These are phyloP conservation scores for Zonotrichia leucophrys DNA, from an alignment of 2,113 vertebrate genomes.

Conservation along the genomic window DNA sequence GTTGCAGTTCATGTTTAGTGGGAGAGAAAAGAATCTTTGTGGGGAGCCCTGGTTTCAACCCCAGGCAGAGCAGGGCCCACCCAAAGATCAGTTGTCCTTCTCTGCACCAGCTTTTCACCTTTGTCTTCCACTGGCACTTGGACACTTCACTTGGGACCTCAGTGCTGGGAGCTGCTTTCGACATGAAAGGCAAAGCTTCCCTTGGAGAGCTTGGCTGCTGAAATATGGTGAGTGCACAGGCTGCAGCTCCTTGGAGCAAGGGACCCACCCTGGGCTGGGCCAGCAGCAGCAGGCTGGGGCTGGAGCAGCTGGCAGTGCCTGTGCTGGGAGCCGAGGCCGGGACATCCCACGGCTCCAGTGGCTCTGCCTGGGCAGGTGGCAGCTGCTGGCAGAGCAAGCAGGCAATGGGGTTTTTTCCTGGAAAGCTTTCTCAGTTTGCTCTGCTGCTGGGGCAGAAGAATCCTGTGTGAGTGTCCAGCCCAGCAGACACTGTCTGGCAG, in stretches of 20 bases:
- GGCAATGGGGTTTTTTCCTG: background rate
- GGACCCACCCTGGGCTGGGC: background rate
- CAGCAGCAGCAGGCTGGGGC: background rate
- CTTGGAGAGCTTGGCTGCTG: background rate
- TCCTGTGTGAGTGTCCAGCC: background rate
- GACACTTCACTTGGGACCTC: background rate
- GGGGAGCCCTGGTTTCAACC: background rate
- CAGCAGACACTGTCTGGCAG: background rate
- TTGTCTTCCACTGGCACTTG: background rate
- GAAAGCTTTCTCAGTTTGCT: background rate
- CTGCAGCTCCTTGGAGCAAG: background rate
- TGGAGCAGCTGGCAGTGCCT: background rate
- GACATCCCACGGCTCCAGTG: accelerated
- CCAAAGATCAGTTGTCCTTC: background rate
- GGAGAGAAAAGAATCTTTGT: background rate
- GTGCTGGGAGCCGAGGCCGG: background rate
- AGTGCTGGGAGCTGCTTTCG: background rate
- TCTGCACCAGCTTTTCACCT: background rate
- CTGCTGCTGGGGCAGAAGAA: background rate
- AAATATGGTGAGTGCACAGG: accelerated
- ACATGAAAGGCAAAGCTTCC: background rate
- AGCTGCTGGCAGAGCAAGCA: background rate
- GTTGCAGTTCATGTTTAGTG: background rate
- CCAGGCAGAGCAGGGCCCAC: accelerated
- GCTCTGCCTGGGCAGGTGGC: background rate